These are phyloP conservation scores for Sipha flava DNA, from an alignment of 1,140 invertebrate genomes.

Conservation along the genomic window DNA sequence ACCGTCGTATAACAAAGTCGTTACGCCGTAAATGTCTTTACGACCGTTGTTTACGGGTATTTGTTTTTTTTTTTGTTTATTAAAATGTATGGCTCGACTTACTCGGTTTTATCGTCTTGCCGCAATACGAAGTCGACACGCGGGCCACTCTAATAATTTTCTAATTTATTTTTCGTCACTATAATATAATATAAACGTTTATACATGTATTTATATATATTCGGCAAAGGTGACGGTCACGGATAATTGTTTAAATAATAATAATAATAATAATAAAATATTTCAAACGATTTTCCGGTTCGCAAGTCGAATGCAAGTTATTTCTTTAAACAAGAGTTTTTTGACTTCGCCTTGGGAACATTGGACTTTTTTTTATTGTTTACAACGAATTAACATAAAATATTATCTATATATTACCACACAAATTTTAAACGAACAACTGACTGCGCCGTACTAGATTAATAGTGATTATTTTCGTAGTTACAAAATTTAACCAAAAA, in stretches of 20 bases:
- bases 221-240: too few species aligned
- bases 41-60: neutral
- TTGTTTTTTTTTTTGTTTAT: neutral
- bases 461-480: too few species aligned
- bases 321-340: neutral
- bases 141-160: neutral
- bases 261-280: neutral
- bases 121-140: neutral
- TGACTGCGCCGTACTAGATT: too few species aligned
- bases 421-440: neutral
- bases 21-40: neutral
- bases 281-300: constrained; percentile 1
- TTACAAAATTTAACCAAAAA: too few species aligned
- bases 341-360: too few species aligned
- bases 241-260: too few species aligned
- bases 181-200: too few species aligned
- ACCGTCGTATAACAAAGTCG: too few species aligned
- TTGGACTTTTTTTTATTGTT: neutral
- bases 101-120: neutral
- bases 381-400: neutral
- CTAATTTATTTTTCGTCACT: neutral
- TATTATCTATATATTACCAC: neutral
- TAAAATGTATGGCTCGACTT: neutral
- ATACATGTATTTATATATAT: too few species aligned
- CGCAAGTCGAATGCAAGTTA: neutral